phyloP scores from a whole-genome alignment of 2,113 vertebrate genomes.

The Laterallus jamaicensis region DNA sequence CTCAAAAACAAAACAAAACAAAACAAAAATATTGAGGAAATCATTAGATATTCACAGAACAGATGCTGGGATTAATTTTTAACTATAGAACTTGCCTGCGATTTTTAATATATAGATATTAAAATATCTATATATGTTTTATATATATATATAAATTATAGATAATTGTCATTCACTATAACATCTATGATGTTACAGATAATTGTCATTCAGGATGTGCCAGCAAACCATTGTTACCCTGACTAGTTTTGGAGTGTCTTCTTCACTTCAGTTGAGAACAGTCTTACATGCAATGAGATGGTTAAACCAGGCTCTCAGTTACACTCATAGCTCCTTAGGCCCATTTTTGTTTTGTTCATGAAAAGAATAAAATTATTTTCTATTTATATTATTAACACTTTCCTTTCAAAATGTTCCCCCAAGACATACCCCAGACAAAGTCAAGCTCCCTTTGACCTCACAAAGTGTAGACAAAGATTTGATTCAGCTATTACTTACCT shows the following conservation, averaged over 20 bases:
- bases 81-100: not conserved
- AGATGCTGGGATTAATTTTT: not conserved
- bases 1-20: not conserved
- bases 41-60: not conserved
- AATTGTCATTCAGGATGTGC: not conserved
- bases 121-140: too few relatives aligned
- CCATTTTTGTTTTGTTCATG: not conserved
- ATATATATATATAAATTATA: not conserved
- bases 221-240: not conserved
- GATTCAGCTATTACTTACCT: not conserved
- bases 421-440: not conserved
- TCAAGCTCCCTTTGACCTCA: not conserved
- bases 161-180: not conserved
- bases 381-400: not conserved
- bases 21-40: not conserved
- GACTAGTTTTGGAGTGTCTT: not conserved
- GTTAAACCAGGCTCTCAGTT: not conserved
- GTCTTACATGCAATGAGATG: not conserved
- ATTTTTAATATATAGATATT: not conserved
- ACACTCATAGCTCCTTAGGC: not conserved
- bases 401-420: not conserved
- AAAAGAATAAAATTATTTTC: not conserved
- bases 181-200: too few relatives aligned
- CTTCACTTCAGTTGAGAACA: not conserved
- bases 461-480: not conserved